Base-by-base conservation (phyloP, 2,888 invertebrate genomes). In the Agelastica alni region DNA sequence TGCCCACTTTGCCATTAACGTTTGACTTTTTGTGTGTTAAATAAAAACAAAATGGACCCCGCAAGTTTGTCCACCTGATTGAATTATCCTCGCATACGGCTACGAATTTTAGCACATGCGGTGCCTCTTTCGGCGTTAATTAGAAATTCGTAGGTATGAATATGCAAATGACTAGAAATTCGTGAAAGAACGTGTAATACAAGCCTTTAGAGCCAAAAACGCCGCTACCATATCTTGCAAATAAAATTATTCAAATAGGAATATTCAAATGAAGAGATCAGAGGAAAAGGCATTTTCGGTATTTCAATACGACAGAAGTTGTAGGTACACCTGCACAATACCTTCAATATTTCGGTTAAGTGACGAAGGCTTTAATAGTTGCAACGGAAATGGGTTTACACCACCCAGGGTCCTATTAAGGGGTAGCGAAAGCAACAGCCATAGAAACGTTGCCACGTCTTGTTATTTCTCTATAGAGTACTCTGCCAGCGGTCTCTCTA, bases 151-250 rank as follows among this genome's bases (percentile, higher is more conserved):
- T 51, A 60, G 62, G 58, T 60, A 66, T 66, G 66, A 68, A 68
- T 68, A 68, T 68, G 66, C 66, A 68, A 65, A 63, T 55, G 47
- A 56, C 54, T 61, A 41, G 53, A 49, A 52, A 56, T 56, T 57
- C 54, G 64, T 52, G 63, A 64, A 67, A 66, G 66, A 66, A 66
- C 61, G 58, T 59, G 62, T 61, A 66, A 61, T 62, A 63, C 64
- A 61, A 63, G 61, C 65, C 64, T 67, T 65, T 64, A 64, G 57
- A 36, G 53, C 58, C 49, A 53, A 60, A 63, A 62, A 60, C 58
- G 58, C 57, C 53, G 53, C 51, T 60, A 51, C 61, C 60, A 59
- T 60, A 59, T 63, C 62, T 60, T 60, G 61, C 60, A 64, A 63
- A 67, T 56, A 51, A 55, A 62, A 64, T 67, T 67, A 67, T 64